These are phyloP conservation scores for Acronicta alni DNA, from an alignment of 2,888 invertebrate species.

Conservation along the genomic window DNA sequence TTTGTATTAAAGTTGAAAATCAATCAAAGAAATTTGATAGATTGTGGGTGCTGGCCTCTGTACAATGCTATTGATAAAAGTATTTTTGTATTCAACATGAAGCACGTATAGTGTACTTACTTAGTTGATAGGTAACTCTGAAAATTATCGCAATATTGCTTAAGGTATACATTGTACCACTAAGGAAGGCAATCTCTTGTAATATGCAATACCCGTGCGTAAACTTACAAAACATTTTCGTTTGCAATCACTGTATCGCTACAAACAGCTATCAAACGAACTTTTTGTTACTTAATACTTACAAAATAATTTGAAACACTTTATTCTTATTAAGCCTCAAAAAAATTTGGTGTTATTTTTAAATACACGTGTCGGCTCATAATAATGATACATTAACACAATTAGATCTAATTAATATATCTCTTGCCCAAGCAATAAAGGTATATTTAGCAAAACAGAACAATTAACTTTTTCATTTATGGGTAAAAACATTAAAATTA, in stretches of 20 bases:
- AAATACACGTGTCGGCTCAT: constrained; percentile 6
- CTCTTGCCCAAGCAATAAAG: constrained; percentile 50
- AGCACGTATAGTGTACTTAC: background rate
- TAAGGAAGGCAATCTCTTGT: constrained; percentile 29
- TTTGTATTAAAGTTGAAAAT: too few species aligned
- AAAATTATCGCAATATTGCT: constrained; percentile 39
- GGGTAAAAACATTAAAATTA: constrained; percentile 47
- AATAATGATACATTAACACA: constrained; percentile 52
- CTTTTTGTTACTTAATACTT: constrained; percentile 9
- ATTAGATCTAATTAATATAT: constrained; percentile 63
- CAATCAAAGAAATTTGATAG: too few species aligned
- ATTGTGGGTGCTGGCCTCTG: too few species aligned
- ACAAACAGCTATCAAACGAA: constrained; percentile 22
- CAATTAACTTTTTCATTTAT: constrained; percentile 57
- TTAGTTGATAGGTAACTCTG: constrained; percentile 3
- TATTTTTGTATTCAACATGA: too few species aligned
- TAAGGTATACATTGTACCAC: constrained; percentile 26
- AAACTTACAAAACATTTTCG: constrained; percentile 35
- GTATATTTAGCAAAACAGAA: constrained; percentile 63
- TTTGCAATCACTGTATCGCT: constrained; percentile 26
- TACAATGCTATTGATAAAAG: too few species aligned
- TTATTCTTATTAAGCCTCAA: constrained; percentile 9
- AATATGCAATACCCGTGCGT: constrained; percentile 30
- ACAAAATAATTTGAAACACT: constrained; percentile 11
- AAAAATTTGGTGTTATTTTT: constrained; percentile 27